Evolutionary conservation across 2,888 invertebrate genomes (phyloP).

Genomic region (Galerucella nymphaeae): DNA sequence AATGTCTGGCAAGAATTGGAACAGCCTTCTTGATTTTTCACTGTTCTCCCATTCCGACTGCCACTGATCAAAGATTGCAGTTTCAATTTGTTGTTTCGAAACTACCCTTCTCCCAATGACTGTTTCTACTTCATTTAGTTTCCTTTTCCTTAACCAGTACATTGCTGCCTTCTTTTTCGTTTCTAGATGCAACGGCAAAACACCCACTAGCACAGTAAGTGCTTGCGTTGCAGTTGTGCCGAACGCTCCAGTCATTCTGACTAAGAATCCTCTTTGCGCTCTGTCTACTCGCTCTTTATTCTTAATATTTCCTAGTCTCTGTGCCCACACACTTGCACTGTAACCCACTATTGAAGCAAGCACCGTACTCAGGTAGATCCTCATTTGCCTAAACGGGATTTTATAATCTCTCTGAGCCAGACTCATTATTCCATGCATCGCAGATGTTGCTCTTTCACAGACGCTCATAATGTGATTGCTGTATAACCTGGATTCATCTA

Average conservation of each 20-base stretch:
- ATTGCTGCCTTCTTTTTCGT: no score
- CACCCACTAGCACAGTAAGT: no score
- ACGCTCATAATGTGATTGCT: background rate
- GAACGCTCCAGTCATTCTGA: constrained; percentile 25
- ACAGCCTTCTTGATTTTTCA: no score
- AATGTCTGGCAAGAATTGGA: no score
- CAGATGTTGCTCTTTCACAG: background rate
- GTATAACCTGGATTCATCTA: background rate
- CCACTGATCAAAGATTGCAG: no score
- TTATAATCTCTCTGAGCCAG: constrained; percentile 9
- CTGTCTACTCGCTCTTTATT: background rate
- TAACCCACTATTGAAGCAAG: constrained; percentile 18
- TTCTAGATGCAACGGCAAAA: no score
- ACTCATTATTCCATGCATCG: constrained; percentile 16
- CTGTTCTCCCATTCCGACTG: no score
- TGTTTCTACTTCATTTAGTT: no score
- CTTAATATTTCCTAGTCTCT: constrained; percentile 9
- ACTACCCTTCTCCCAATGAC: no score
- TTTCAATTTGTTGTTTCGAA: no score
- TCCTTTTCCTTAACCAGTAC: no score
- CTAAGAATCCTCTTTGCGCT: constrained; percentile 23
- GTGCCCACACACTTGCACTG: constrained; percentile 17
- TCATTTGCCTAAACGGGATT: background rate
- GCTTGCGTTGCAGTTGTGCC: background rate
- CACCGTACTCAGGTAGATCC: constrained; percentile 13